phyloP scores from a whole-genome alignment of 1,140 invertebrate species.

The Neodiprion lecontei region DNA sequence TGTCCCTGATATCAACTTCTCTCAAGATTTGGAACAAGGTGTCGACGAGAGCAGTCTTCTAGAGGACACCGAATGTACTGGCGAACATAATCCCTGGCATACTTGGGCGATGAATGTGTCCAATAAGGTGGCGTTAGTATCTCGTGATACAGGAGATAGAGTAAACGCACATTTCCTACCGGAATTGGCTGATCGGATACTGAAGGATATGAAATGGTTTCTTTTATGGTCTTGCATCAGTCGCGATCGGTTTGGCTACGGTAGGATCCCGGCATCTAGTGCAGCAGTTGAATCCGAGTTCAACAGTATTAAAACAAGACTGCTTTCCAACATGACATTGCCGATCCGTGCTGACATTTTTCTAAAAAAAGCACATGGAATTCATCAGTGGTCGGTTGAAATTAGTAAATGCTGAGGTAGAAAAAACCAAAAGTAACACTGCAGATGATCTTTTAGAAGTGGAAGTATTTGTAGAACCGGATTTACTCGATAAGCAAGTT shows the following conservation, averaged over 20 bases:
- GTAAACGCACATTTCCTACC: conserved; percentile 17
- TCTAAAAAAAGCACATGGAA: conserved; percentile 19
- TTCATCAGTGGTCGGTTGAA: conserved; percentile 25
- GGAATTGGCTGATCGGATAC: conserved; percentile 4
- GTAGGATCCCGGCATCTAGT: conserved; percentile 23
- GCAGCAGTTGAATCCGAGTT: conserved; percentile 22
- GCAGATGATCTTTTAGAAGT: background rate
- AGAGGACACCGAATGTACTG: background rate
- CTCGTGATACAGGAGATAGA: background rate
- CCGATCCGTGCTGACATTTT: conserved; percentile 29
- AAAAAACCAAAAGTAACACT: conserved; percentile 14
- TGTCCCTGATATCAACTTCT: too few relatives aligned
- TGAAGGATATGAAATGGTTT: conserved; percentile 12
- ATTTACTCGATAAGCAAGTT: background rate
- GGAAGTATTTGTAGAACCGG: background rate
- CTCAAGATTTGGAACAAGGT: too few relatives aligned
- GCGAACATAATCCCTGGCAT: conserved; percentile 2
- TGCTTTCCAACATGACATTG: conserved; percentile 25
- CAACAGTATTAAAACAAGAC: conserved; percentile 16
- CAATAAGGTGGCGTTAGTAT: background rate
- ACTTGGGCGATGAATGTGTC: background rate
- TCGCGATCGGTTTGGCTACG: conserved; percentile 20
- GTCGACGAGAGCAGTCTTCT: too few relatives aligned
- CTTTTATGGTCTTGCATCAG: conserved; percentile 21
- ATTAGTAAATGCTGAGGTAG: background rate